Conservation (phyloP, 2,888 invertebrate genomes). For the Dryadula phaetusa region DNA sequence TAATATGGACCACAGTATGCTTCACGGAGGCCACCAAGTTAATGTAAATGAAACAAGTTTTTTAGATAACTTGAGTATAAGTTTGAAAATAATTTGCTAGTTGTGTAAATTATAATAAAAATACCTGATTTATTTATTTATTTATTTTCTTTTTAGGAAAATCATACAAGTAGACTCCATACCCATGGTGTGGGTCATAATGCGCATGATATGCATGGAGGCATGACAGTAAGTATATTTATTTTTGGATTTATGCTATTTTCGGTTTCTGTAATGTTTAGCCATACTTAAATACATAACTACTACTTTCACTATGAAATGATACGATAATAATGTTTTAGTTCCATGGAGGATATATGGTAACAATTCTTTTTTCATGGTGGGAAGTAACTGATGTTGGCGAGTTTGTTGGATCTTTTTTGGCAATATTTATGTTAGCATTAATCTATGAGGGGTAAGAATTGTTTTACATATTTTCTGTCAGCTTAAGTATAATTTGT, state of each 20-base stretch:
- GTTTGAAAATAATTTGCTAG: conserved; percentile 27
- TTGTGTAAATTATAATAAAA: not conserved
- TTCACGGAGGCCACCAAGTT: conserved; percentile 51
- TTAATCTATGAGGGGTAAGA: conserved; percentile 96
- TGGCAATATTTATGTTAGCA: conserved; percentile 96
- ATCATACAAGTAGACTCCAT: conserved; percentile 2
- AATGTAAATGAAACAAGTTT: conserved; percentile 49
- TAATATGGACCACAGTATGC: conserved; percentile 50
- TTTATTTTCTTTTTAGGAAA: conserved; percentile 4
- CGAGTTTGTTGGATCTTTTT: conserved; percentile 94
- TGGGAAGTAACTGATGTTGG: conserved; percentile 91
- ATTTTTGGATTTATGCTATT: not conserved
- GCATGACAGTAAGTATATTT: conserved; percentile 17
- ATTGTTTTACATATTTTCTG: conserved; percentile 4
- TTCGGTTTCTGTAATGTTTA: not conserved
- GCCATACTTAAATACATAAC: not conserved
- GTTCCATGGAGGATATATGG: conserved; percentile 91
- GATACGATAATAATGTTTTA: conserved; percentile 74
- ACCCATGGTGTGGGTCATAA: not conserved
- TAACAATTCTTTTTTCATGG: conserved; percentile 91
- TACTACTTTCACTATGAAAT: not conserved
- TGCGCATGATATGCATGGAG: conserved; percentile 23
- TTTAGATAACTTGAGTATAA: conserved; percentile 52
- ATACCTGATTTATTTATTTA: not conserved
- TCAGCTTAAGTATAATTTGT: not conserved